phyloP scores from a whole-genome alignment of 2,113 vertebrate species.

The Halcyon malimbica region DNA sequence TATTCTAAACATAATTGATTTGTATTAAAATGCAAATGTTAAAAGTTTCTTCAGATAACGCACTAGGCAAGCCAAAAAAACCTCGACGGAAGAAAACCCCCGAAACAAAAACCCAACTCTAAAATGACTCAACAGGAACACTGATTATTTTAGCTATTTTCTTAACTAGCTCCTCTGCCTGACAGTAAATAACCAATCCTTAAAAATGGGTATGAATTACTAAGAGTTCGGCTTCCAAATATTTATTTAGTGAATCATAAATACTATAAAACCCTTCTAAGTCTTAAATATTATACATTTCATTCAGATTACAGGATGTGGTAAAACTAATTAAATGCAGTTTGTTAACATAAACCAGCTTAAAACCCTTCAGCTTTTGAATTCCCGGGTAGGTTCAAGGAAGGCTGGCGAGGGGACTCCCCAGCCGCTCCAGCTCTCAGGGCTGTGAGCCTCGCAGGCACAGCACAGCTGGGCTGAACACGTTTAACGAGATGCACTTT shows the following conservation, averaged over 20 bases:
- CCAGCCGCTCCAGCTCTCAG: background rate
- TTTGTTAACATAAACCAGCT: conserved; percentile 56
- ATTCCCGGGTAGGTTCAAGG: background rate
- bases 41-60: background rate
- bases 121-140: background rate
- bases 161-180: conserved; percentile 54
- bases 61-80: background rate
- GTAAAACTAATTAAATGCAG: conserved; percentile 54
- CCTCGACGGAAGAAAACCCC: background rate
- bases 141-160: background rate
- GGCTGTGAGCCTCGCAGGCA: background rate
- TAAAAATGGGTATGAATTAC: conserved; percentile 67
- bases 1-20: conserved; percentile 42
- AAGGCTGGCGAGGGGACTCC: conserved; percentile 1
- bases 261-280: conserved; percentile 63
- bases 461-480: conserved; percentile 35
- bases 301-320: conserved; percentile 67
- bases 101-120: conserved; percentile 25
- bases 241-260: conserved; percentile 78
- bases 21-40: conserved; percentile 36
- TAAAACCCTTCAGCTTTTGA: conserved; percentile 37
- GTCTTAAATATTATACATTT: conserved; percentile 63
- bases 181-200: conserved; percentile 66
- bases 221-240: conserved; percentile 66
- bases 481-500: conserved; percentile 3